Conservation (phyloP, 2,888 invertebrate genomes). For the Acleris sparsana region DNA sequence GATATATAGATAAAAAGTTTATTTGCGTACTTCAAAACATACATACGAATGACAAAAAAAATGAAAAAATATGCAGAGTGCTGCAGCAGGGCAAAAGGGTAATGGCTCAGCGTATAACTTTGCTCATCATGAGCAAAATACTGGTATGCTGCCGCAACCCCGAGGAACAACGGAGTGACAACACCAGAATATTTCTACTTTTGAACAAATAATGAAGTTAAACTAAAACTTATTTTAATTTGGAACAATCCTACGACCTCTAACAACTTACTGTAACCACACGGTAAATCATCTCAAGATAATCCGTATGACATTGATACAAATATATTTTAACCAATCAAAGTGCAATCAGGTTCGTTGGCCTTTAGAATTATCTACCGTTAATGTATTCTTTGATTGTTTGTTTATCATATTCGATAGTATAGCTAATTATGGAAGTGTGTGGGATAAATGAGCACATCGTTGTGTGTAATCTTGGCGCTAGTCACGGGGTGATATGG, state of each 20-base stretch:
- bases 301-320: slow-evolving; percentile 24
- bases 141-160: too few relatives aligned
- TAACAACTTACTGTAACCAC: background rate
- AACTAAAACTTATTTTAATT: background rate
- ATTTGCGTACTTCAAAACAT: too few relatives aligned
- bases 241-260: background rate
- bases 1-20: too few relatives aligned
- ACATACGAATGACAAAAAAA: too few relatives aligned
- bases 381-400: slow-evolving; percentile 80
- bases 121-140: too few relatives aligned
- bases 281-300: slow-evolving; percentile 2
- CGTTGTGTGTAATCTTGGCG: slow-evolving; percentile 21
- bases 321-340: slow-evolving; percentile 66
- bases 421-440: slow-evolving; percentile 39
- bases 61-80: too few relatives aligned
- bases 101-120: too few relatives aligned
- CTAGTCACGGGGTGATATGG: slow-evolving; percentile 16
- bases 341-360: slow-evolving; percentile 71
- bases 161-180: too few relatives aligned
- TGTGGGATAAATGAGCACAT: slow-evolving; percentile 27
- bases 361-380: slow-evolving; percentile 72
- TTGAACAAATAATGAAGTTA: background rate
- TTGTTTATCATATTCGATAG: slow-evolving; percentile 69
- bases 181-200: background rate
- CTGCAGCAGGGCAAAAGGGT: too few relatives aligned